These are phyloP conservation scores for Tetrax tetrax DNA, from an alignment of 2,113 vertebrate species.

Conservation along the genomic window DNA sequence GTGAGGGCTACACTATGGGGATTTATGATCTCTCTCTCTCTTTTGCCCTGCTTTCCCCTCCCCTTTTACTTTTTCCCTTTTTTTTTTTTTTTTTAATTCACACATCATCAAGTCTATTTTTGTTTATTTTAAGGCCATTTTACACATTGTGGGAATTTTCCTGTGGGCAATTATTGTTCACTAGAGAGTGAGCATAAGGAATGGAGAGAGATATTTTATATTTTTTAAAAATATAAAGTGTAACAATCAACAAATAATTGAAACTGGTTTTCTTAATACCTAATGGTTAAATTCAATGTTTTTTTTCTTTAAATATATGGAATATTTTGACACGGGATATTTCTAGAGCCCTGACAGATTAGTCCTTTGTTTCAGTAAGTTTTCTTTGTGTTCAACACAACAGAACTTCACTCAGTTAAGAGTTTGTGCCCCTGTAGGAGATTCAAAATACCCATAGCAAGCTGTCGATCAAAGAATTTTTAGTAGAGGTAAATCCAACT, in stretches of 20 bases:
- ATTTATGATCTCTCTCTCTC: neutral
- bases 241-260: neutral
- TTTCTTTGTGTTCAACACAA: neutral
- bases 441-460: neutral
- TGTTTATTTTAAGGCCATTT: neutral
- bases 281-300: neutral
- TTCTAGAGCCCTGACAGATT: neutral
- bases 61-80: accelerated
- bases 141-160: neutral
- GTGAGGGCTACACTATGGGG: neutral
- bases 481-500: neutral
- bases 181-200: neutral
- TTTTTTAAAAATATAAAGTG: neutral
- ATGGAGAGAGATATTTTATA: too few relatives aligned
- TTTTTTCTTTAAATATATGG: neutral
- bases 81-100: neutral
- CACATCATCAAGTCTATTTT: accelerated
- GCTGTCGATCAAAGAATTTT: neutral
- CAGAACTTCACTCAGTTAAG: neutral
- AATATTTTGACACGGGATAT: neutral
- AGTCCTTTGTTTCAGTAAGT: neutral
- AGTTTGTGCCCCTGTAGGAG: neutral
- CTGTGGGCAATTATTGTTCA: neutral
- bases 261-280: neutral
- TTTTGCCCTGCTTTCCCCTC: neutral